Percentiles rank a stretch among this genome's conserved stretches.
These are phyloP conservation scores for Mirounga angustirostris DNA, from an alignment of 2,113 vertebrate species.

Conservation along the genomic window DNA sequence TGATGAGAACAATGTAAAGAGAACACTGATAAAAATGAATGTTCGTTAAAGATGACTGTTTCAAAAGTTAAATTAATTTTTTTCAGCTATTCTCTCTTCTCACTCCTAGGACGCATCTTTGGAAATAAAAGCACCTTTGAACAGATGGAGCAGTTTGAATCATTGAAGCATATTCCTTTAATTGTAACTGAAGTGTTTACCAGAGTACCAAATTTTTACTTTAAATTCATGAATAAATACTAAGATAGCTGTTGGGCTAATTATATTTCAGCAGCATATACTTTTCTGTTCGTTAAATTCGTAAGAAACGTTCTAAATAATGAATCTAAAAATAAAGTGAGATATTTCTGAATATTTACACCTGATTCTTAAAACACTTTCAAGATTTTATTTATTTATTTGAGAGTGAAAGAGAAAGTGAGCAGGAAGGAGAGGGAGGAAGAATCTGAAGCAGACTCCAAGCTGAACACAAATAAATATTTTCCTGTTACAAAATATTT, in stretches of 20 bases:
- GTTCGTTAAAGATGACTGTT: background rate
- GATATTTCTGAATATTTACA: background rate
- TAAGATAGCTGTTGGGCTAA: background rate
- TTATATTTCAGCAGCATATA: background rate
- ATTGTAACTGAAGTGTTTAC: background rate
- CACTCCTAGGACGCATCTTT: background rate
- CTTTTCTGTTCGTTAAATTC: background rate
- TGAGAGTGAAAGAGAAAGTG: background rate
- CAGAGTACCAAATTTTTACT: background rate
- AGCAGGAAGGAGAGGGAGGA: background rate
- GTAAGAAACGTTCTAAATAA: background rate
- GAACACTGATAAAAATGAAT: background rate
- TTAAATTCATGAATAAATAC: background rate
- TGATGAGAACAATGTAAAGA: background rate
- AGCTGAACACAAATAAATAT: background rate
- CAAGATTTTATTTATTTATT: background rate
- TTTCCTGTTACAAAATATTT: conserved; percentile 14
- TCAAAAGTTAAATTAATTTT: background rate
- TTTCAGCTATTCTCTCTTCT: background rate
- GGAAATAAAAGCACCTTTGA: conserved; percentile 1
- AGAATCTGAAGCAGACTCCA: background rate
- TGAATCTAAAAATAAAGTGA: background rate
- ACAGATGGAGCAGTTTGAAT: background rate
- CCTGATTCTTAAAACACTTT: background rate
- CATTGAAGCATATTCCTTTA: background rate